Conservation (phyloP, 2,113 vertebrate species). For the Laticauda colubrina region DNA sequence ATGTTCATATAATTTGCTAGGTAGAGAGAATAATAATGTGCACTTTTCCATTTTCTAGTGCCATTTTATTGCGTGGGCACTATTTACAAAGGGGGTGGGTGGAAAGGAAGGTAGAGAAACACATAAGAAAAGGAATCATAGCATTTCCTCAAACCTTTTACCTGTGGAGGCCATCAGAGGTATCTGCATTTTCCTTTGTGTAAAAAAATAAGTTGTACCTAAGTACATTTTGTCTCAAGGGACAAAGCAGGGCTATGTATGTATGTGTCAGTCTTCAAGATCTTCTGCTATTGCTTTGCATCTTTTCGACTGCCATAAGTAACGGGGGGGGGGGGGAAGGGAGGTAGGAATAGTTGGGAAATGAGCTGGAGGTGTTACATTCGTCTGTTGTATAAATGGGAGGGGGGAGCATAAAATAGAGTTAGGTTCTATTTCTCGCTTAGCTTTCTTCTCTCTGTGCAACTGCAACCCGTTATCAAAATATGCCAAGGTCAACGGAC, state of each 20-base stretch:
- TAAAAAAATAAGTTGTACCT: background rate
- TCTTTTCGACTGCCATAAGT: too few relatives aligned
- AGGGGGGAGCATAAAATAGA: too few relatives aligned
- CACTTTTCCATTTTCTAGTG: constrained; percentile 16
- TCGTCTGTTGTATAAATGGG: too few relatives aligned
- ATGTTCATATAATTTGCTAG: constrained; percentile 2
- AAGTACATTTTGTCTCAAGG: background rate
- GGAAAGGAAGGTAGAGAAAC: background rate
- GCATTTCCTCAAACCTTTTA: background rate
- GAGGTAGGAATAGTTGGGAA: too few relatives aligned
- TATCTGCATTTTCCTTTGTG: background rate
- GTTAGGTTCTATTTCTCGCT: too few relatives aligned
- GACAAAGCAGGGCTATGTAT: background rate
- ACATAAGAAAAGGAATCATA: background rate
- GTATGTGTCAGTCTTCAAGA: too few relatives aligned
- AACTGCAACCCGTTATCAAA: too few relatives aligned
- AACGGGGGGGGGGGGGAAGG: too few relatives aligned
- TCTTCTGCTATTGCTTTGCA: too few relatives aligned
- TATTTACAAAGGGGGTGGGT: background rate
- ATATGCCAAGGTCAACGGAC: too few relatives aligned
- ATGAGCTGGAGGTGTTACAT: too few relatives aligned
- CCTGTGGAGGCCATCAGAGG: background rate
- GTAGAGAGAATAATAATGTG: background rate
- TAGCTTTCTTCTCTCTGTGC: too few relatives aligned
- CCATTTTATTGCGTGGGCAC: background rate